Conservation (phyloP, 2,888 invertebrate species). For the Lissonota sp. region DNA sequence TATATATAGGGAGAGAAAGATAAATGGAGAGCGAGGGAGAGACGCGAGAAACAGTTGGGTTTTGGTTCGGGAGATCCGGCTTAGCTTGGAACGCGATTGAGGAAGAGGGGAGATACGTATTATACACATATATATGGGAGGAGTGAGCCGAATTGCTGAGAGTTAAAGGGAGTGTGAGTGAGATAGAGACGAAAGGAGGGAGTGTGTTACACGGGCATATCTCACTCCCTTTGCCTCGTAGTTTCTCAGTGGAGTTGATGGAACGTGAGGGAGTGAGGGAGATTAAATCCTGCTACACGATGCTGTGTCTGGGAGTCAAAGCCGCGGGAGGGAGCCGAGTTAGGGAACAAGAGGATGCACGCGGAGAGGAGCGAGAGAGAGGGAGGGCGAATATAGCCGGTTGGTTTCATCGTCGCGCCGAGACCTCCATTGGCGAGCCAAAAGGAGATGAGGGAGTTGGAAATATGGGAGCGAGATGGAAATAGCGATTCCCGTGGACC, state of each 20-base stretch:
- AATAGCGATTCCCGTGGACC: conserved; percentile 17
- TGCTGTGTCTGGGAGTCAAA: conserved; percentile 50
- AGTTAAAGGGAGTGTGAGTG: conserved; percentile 34
- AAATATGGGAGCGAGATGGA: conserved; percentile 4
- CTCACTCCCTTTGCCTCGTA: background rate
- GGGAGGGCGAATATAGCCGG: conserved; percentile 51
- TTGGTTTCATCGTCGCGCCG: conserved; percentile 73
- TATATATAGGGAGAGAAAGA: background rate
- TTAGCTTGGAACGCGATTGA: conserved; percentile 42
- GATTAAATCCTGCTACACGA: conserved; percentile 54
- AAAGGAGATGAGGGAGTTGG: background rate
- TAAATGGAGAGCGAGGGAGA: conserved; percentile 43
- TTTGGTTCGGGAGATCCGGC: conserved; percentile 52
- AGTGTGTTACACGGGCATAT: conserved; percentile 55
- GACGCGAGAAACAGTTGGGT: conserved; percentile 25
- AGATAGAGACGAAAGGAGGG: conserved; percentile 58
- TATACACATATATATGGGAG: conserved; percentile 13
- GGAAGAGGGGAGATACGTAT: conserved; percentile 9
- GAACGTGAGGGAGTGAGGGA: conserved; percentile 28
- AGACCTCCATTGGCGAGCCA: conserved; percentile 69
- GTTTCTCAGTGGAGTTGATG: conserved; percentile 7
- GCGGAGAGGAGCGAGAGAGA: conserved; percentile 58
- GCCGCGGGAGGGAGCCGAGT: conserved; percentile 24
- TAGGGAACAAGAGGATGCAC: conserved; percentile 52
- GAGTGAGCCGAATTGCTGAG: conserved; percentile 36